Base-by-base conservation (phyloP, 1,140 invertebrate genomes). In the Bradysia coprophila region DNA sequence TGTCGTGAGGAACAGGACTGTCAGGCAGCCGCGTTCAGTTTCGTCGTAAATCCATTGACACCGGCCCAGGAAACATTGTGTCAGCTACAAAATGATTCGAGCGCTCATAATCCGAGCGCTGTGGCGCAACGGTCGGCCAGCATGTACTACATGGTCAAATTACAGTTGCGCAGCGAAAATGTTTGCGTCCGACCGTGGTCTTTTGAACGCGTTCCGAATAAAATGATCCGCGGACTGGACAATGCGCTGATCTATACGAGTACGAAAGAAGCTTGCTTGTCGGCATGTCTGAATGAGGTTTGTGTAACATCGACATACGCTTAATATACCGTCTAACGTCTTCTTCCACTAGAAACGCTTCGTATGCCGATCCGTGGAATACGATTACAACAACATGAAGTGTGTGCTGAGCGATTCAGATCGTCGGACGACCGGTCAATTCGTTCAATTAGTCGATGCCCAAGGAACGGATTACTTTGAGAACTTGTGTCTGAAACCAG, bases 71-170 rank as follows among this genome's bases (percentile, higher is more conserved):
- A 94, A 58, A 94, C 90, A 3, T 67, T 88, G 37, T 94, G 90
- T 57, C 76, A 90, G 55, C 67, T 94, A 45, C 87, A 91, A 58
- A 94, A 94, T 63, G 87, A 91, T 57, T 91, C 89, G 0, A 74
- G 81, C 41, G 84, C 88, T 3, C 78, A 78, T 48, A 91, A 91
- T 59, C 88, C 88, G 0, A 75, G 78, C 44, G 81, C 82, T 5
- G 70, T 73, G 31, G 81, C 89, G 4, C 77, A 80, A 54, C 68
- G 83, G 18, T 81, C 85, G 3, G 83, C 82, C 50, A 91, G 88
- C 59, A 85, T 87, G 67, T 94, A 93, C 61, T 94, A 92, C 67
- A 91, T 94, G 84, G 83, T 87, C 49, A 94, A 94, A 64, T 65
- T 92, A 49, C 81, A 89, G 21, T 72, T 94, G 48, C 65, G 86